Percentiles rank a stretch among this genome's conserved stretches.
Conservation (phyloP, 2,888 invertebrate genomes). For the Ophion ventricosus region DNA sequence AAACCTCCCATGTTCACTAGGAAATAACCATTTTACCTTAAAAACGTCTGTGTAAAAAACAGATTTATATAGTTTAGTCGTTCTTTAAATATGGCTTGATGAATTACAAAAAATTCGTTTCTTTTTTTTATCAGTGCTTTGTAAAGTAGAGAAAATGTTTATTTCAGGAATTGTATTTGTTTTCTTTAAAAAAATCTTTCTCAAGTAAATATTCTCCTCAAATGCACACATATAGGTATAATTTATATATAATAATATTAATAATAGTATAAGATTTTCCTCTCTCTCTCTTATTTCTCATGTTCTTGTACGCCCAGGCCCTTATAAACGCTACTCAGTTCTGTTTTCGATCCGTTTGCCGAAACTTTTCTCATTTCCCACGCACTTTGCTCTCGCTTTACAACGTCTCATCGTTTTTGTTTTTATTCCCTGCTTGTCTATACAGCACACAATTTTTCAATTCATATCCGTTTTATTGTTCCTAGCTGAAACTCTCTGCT, state of each 20-base stretch:
- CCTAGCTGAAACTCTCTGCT: conserved; percentile 17
- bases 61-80: background rate
- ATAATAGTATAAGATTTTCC: conserved; percentile 25
- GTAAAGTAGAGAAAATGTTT: conserved; percentile 50
- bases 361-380: conserved; percentile 60
- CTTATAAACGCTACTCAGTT: conserved; percentile 72
- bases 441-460: background rate
- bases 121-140: conserved; percentile 5
- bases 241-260: conserved; percentile 28
- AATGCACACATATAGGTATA: conserved; percentile 47
- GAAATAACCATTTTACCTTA: background rate
- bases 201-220: conserved; percentile 38
- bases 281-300: conserved; percentile 57
- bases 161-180: conserved; percentile 36
- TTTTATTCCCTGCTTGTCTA: background rate
- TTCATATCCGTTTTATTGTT: conserved; percentile 6
- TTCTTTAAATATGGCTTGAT: background rate
- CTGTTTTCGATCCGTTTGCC: conserved; percentile 70
- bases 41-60: background rate
- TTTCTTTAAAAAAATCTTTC: conserved; percentile 42
- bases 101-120: background rate
- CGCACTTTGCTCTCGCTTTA: background rate
- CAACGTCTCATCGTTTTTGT: conserved; percentile 10
- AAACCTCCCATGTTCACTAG: background rate
- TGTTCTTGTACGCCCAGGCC: conserved; percentile 51